Evolutionary conservation across 2,888 invertebrate genomes (phyloP).

Genomic region (Rugalucina vietnamica): DNA sequence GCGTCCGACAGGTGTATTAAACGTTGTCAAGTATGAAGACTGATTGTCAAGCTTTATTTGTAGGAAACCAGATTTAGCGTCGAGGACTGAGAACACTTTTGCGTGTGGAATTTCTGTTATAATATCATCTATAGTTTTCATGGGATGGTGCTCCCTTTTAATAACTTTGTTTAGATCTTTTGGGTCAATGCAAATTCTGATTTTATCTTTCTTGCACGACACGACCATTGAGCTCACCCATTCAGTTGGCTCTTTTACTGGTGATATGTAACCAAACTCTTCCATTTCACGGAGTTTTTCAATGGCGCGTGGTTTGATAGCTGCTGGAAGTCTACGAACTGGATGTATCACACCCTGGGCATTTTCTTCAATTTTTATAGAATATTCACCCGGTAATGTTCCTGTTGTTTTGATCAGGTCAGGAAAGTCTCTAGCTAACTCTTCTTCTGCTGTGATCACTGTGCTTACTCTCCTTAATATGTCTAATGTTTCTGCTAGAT

Average conservation of each 20-base stretch:
- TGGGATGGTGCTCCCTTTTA: conserved; percentile 63
- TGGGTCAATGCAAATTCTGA: conserved; percentile 63
- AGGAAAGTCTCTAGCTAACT: not conserved
- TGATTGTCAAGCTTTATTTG: conserved; percentile 63
- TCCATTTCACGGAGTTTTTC: conserved; percentile 47
- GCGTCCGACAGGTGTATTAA: conserved; percentile 66
- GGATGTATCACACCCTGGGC: conserved; percentile 34
- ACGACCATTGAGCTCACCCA: conserved; percentile 67
- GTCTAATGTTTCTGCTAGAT: conserved; percentile 32
- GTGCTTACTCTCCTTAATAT: not conserved
- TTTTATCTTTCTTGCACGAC: conserved; percentile 50
- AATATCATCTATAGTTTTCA: conserved; percentile 67
- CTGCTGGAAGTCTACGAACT: conserved; percentile 16
- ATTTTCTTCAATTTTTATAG: conserved; percentile 18
- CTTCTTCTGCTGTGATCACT: not conserved
- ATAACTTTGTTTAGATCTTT: conserved; percentile 64
- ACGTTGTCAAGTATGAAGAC: conserved; percentile 58
- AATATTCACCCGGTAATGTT: not conserved
- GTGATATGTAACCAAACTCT: conserved; percentile 25
- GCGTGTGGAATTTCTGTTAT: conserved; percentile 56
- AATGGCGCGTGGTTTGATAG: conserved; percentile 27
- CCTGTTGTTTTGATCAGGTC: not conserved
- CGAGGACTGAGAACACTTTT: conserved; percentile 64
- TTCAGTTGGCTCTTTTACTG: conserved; percentile 59
- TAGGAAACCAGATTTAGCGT: conserved; percentile 66